These are phyloP conservation scores for Aphelinus certus DNA, from an alignment of 1,140 invertebrate genomes.

Conservation along the genomic window DNA sequence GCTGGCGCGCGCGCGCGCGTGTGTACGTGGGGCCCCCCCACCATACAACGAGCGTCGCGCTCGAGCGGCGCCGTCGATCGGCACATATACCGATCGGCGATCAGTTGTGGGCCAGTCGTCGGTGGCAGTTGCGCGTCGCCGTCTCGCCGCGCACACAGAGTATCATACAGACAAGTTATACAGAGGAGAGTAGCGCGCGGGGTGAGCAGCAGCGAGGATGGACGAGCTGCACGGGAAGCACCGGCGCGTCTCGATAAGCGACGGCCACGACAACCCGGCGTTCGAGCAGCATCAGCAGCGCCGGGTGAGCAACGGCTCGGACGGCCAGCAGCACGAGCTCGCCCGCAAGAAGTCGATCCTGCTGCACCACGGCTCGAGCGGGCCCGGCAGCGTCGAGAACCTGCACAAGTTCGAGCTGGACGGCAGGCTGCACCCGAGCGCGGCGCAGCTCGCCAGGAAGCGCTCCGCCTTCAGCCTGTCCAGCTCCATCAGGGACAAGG, in stretches of 20 bases:
- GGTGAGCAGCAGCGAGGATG: constrained; percentile 9
- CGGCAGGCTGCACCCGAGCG: constrained; percentile 53
- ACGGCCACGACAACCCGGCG: constrained; percentile 60
- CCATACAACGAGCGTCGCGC: too few relatives aligned
- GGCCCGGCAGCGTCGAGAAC: constrained; percentile 57
- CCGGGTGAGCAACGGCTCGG: constrained; percentile 47
- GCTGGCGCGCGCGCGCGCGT: too few relatives aligned
- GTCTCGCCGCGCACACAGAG: too few relatives aligned
- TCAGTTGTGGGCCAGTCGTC: too few relatives aligned
- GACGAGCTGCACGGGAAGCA: constrained; percentile 50
- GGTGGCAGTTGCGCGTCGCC: too few relatives aligned
- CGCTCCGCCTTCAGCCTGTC: constrained; percentile 62
- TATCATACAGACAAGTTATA: too few relatives aligned
- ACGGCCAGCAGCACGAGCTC: constrained; percentile 47
- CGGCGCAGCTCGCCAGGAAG: constrained; percentile 46
- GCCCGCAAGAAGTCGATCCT: constrained; percentile 60
- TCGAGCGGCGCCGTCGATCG: too few relatives aligned
- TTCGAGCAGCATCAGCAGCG: constrained; percentile 59
- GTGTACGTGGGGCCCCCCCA: too few relatives aligned
- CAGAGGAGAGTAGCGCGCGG: too few relatives aligned
- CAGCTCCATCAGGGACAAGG: constrained; percentile 64
- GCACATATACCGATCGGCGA: too few relatives aligned
- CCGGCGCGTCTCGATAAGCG: constrained; percentile 62
- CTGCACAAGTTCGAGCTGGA: constrained; percentile 58
- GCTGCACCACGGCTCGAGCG: constrained; percentile 53